Conservation (phyloP, 2,888 invertebrate species). For the Uloborus plumipes region DNA sequence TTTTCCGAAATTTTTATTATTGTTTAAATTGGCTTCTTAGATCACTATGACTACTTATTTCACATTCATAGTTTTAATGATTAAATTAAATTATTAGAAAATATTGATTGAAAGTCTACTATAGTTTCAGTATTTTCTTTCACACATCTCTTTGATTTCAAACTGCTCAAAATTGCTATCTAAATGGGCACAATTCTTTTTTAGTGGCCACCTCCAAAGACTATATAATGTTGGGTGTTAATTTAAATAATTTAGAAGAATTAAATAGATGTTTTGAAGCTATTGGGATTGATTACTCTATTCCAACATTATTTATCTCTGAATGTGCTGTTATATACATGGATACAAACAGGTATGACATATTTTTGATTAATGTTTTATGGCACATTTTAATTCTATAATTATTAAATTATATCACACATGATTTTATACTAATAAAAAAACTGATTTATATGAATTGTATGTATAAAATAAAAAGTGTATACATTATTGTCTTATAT, state of each 20-base stretch:
- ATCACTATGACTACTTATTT: too few relatives aligned
- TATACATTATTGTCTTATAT: too few relatives aligned
- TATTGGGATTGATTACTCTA: constrained; percentile 68
- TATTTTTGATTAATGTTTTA: too few relatives aligned
- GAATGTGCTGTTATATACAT: constrained; percentile 72
- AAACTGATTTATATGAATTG: too few relatives aligned
- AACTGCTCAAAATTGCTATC: too few relatives aligned
- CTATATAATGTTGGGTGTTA: constrained; percentile 68
- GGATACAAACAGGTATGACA: constrained; percentile 64
- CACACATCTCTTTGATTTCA: neutral
- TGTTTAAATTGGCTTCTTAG: too few relatives aligned
- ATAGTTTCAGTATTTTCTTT: neutral
- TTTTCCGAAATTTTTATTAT: neutral
- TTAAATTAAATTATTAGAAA: neutral
- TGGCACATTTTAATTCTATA: too few relatives aligned
- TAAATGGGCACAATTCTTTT: neutral
- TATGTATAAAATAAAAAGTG: too few relatives aligned
- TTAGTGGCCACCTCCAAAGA: constrained; percentile 33
- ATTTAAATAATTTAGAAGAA: constrained; percentile 68
- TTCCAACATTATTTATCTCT: constrained; percentile 71
- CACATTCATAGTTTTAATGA: too few relatives aligned
- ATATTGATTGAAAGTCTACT: neutral
- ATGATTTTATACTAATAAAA: too few relatives aligned
- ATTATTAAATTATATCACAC: too few relatives aligned
- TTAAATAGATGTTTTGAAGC: constrained; percentile 67